Percentiles rank a stretch among this genome's conserved stretches.
These are phyloP conservation scores for Stenodema calcarata DNA, from an alignment of 2,888 invertebrate genomes.

Conservation along the genomic window DNA sequence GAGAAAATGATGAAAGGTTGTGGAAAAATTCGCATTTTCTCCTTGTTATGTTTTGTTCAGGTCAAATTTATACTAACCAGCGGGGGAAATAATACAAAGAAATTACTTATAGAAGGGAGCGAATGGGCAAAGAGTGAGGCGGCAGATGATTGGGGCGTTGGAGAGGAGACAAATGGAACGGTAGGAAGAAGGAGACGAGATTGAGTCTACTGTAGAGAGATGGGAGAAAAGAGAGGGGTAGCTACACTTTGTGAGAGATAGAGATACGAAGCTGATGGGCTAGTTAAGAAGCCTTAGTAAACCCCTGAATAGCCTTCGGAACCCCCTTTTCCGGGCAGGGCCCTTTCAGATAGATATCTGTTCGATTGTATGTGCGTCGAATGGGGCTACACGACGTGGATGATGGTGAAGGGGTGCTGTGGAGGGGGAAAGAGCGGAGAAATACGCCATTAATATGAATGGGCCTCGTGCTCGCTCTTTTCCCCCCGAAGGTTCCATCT, in stretches of 20 bases:
- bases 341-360: slow-evolving; percentile 36
- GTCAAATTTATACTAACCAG: too few relatives aligned
- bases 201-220: background rate
- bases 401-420: background rate
- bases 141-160: background rate
- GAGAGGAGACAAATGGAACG: background rate
- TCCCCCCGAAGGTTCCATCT: slow-evolving; percentile 26
- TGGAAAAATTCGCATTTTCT: too few relatives aligned
- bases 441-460: slow-evolving; percentile 45
- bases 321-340: background rate
- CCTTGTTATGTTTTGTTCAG: too few relatives aligned
- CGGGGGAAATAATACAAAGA: background rate
- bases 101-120: background rate
- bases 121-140: background rate
- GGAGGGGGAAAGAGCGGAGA: background rate
- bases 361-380: slow-evolving; percentile 38
- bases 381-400: background rate
- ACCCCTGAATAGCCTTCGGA: slow-evolving; percentile 17
- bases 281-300: slow-evolving; percentile 34
- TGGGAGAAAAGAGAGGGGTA: background rate
- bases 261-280: slow-evolving; percentile 26
- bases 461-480: slow-evolving; percentile 29
- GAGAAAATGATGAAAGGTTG: too few relatives aligned
- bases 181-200: background rate
- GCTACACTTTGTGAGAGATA: slow-evolving; percentile 4